These are phyloP conservation scores for Podargus strigoides DNA, from an alignment of 2,797 vertebrate species.

Conservation along the genomic window DNA sequence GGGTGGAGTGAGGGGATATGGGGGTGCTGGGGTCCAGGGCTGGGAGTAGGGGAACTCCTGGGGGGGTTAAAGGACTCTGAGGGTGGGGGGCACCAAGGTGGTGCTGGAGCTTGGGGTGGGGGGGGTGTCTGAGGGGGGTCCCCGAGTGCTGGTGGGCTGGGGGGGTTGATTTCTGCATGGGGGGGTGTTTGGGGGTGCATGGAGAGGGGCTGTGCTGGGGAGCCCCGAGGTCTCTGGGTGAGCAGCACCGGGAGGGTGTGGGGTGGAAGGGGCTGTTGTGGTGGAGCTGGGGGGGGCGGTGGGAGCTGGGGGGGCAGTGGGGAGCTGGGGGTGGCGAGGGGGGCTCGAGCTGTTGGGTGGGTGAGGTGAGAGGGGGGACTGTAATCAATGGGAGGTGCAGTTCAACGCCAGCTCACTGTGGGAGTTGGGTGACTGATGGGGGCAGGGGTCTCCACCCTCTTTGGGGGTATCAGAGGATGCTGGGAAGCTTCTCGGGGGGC, in stretches of 20 bases:
- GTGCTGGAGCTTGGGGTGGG: not conserved
- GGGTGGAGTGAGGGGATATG: not conserved
- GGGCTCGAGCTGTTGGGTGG: fast-evolving
- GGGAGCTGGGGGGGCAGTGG: not conserved
- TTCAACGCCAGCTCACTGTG: fast-evolving
- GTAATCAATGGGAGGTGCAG: fast-evolving
- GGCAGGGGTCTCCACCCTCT: fast-evolving
- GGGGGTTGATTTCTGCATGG: not conserved
- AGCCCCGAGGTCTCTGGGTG: not conserved
- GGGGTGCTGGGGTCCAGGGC: not conserved
- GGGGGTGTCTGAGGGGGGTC: not conserved
- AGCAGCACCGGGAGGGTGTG: too few relatives aligned
- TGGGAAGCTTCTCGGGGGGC: not conserved
- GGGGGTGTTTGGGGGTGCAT: not conserved
- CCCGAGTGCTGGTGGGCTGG: fast-evolving
- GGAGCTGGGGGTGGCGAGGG: not conserved
- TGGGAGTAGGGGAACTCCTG: not conserved
- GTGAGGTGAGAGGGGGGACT: fast-evolving
- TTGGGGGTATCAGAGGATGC: fast-evolving
- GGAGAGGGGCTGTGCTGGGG: not conserved
- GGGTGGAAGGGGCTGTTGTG: not conserved
- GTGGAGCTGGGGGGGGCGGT: too few relatives aligned
- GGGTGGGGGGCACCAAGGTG: too few relatives aligned
- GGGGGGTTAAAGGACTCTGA: too few relatives aligned
- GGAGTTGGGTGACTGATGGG: fast-evolving